Conservation (phyloP, 2,797 vertebrate genomes). For the Macroramphosus scolopax region DNA sequence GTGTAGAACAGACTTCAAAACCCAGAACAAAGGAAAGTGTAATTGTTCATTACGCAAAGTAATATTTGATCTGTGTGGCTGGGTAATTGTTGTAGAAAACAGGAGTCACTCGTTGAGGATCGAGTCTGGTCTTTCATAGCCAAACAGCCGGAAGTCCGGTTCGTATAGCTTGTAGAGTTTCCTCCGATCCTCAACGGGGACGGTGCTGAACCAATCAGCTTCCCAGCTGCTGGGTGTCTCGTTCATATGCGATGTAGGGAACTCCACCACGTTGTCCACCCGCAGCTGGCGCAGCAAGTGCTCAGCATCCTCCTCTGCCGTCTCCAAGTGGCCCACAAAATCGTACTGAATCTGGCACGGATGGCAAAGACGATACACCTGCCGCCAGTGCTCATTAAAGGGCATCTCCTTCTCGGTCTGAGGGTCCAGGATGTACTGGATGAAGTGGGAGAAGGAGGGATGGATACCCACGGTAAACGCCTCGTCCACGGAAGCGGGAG, state of each 20-base stretch:
- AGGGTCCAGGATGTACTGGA: slow-evolving; percentile 94
- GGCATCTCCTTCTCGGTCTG: slow-evolving; percentile 88
- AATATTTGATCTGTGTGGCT: too few relatives aligned
- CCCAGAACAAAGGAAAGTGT: too few relatives aligned
- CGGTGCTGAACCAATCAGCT: slow-evolving; percentile 85
- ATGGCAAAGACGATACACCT: slow-evolving; percentile 91
- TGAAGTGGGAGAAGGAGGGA: slow-evolving; percentile 90
- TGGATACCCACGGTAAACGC: slow-evolving; percentile 85
- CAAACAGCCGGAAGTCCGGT: slow-evolving; percentile 91
- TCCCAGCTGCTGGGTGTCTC: slow-evolving; percentile 89
- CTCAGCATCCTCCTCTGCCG: slow-evolving; percentile 85
- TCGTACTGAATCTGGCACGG: slow-evolving; percentile 96
- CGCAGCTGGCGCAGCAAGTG: slow-evolving; percentile 85
- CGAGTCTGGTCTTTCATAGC: slow-evolving; percentile 86
- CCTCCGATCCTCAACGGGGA: slow-evolving; percentile 81
- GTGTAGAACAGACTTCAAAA: too few relatives aligned
- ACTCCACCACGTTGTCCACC: slow-evolving; percentile 86
- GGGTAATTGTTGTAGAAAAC: slow-evolving; percentile 66
- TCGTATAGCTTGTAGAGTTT: slow-evolving; percentile 90
- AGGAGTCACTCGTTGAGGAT: slow-evolving; percentile 67
- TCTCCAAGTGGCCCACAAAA: slow-evolving; percentile 92
- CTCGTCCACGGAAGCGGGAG: slow-evolving; percentile 84
- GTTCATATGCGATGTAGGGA: slow-evolving; percentile 86
- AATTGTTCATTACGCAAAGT: too few relatives aligned
- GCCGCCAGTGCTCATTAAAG: slow-evolving; percentile 98